Conservation (phyloP, 2,797 vertebrate genomes). For the Falco biarmicus region DNA sequence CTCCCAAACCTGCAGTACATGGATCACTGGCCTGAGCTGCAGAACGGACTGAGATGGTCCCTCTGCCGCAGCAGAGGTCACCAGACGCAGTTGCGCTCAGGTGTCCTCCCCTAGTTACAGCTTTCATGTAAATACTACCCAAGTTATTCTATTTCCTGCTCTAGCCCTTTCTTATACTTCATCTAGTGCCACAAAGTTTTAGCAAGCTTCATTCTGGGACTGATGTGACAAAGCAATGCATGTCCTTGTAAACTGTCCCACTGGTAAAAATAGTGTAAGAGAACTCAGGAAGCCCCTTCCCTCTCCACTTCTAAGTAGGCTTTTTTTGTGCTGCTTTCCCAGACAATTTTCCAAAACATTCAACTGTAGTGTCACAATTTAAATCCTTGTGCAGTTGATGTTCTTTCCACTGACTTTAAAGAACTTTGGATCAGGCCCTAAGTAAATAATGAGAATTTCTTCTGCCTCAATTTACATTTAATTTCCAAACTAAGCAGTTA, state of each 20-base stretch:
- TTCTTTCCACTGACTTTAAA: constrained; percentile 45
- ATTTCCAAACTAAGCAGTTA: constrained; percentile 48
- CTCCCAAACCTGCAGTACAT: fast-evolving
- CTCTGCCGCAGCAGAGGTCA: neutral
- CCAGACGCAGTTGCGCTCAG: neutral
- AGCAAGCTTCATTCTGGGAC: neutral
- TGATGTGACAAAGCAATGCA: neutral
- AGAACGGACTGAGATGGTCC: fast-evolving
- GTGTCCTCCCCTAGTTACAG: neutral
- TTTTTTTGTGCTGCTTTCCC: neutral
- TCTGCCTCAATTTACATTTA: constrained; percentile 56
- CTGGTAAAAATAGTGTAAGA: neutral
- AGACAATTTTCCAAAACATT: neutral
- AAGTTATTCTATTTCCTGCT: neutral
- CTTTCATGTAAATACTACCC: fast-evolving
- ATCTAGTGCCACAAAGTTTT: neutral
- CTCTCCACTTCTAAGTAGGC: neutral
- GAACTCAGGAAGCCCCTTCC: neutral
- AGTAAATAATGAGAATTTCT: constrained; percentile 60
- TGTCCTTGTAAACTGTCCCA: neutral
- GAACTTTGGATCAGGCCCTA: constrained; percentile 32
- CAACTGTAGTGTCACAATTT: neutral
- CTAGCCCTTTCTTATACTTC: neutral
- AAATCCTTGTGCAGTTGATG: neutral
- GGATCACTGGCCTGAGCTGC: neutral